Conservation (phyloP, 2,797 vertebrate genomes). For the Loriculus beryllinus region DNA sequence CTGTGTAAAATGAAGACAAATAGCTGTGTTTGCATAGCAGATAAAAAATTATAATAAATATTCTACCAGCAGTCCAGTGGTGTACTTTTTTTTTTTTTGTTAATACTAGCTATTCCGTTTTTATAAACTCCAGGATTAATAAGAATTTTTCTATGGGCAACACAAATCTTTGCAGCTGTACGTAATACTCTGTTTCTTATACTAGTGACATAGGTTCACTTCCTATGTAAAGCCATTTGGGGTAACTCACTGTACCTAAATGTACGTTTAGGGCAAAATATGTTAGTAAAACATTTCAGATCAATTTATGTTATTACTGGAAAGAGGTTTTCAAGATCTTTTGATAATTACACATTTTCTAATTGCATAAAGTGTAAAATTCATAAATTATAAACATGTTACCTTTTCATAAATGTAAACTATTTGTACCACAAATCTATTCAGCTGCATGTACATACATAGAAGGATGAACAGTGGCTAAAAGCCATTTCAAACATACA, state of each 20-base stretch:
- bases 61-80: background rate
- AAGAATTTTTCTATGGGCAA: background rate
- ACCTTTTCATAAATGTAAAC: background rate
- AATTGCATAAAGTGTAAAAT: background rate
- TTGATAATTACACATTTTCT: background rate
- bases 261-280: background rate
- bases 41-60: background rate
- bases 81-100: background rate
- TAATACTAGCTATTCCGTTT: conserved; percentile 9
- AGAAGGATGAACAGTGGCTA: background rate
- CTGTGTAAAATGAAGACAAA: background rate
- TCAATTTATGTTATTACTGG: background rate
- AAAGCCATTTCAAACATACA: background rate
- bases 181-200: background rate
- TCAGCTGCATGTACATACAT: background rate
- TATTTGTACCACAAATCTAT: background rate
- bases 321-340: background rate
- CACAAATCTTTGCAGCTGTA: conserved; percentile 31
- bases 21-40: background rate
- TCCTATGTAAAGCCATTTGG: background rate
- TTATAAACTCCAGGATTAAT: conserved; percentile 8
- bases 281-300: background rate
- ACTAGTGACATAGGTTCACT: background rate
- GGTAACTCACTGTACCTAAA: background rate
- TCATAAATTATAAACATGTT: background rate